Evolutionary conservation across 2,113 vertebrate species (phyloP).

Genomic region (Nipponia nippon): DNA sequence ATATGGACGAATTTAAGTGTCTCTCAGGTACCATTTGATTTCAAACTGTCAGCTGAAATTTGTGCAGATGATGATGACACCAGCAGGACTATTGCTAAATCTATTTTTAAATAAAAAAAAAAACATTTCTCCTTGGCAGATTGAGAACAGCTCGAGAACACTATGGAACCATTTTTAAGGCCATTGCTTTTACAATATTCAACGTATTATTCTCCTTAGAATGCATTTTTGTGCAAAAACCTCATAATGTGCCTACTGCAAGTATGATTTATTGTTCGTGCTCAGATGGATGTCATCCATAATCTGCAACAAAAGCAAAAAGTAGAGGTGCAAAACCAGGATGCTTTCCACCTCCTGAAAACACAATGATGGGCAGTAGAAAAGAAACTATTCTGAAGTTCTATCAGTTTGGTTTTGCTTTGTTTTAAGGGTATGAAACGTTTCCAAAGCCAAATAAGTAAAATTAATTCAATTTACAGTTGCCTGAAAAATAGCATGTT

Average conservation of each 20-base stretch:
- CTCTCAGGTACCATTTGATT: conserved; percentile 17
- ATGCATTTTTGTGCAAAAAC: background rate
- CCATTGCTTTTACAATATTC: background rate
- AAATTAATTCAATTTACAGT: background rate
- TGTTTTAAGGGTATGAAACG: background rate
- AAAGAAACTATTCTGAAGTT: background rate
- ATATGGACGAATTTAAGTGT: background rate
- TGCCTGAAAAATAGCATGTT: background rate
- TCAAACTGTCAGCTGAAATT: conserved; percentile 46
- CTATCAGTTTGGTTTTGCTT: background rate
- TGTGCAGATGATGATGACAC: conserved; percentile 45
- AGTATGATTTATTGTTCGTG: background rate
- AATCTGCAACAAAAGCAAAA: background rate
- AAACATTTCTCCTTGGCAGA: conserved; percentile 11
- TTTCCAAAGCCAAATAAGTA: background rate
- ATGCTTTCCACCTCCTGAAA: background rate
- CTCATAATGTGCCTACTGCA: background rate
- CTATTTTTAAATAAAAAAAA: conserved; percentile 59
- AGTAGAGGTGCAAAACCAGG: background rate
- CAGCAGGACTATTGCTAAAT: conserved; percentile 19
- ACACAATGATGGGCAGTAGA: background rate
- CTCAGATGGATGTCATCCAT: background rate
- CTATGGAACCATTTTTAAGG: background rate
- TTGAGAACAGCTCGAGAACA: background rate
- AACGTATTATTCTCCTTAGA: background rate